Conservation (phyloP, 2,888 invertebrate species). For the Amblyteles armatorius region DNA sequence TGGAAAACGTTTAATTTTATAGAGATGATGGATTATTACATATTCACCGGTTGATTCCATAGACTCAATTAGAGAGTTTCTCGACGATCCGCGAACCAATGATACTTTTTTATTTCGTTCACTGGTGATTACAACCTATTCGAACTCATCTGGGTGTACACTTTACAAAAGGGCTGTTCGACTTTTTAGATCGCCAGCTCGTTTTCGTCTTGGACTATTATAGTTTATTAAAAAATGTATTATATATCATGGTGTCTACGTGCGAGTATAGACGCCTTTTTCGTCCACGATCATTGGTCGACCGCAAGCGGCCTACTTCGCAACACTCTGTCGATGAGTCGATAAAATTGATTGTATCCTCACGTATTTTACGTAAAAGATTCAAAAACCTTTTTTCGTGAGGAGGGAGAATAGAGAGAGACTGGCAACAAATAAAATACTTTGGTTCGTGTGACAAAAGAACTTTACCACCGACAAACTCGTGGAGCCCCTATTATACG, state of each 20-base stretch:
- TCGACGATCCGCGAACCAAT: background rate
- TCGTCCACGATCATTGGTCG: background rate
- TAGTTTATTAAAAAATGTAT: too few species aligned
- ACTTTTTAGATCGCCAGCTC: background rate
- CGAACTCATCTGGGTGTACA: constrained; percentile 27
- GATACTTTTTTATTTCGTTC: constrained; percentile 31
- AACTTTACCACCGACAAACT: background rate
- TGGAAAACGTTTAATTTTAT: background rate
- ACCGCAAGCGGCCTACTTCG: background rate
- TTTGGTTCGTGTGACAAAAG: constrained; percentile 35
- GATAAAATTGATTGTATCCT: background rate
- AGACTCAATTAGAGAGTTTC: constrained; percentile 41
- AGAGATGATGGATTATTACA: constrained; percentile 25
- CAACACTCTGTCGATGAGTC: background rate
- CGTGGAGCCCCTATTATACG: background rate
- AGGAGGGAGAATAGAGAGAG: background rate
- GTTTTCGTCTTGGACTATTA: background rate
- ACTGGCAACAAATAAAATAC: background rate
- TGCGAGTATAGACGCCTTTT: background rate
- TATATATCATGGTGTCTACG: too few species aligned
- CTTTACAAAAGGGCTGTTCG: constrained; percentile 19
- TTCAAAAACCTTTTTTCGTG: background rate
- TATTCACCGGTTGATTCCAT: constrained; percentile 6
- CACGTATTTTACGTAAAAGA: background rate
- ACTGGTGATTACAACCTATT: constrained; percentile 48